A percentile compares a stretch with the other conserved stretches of the same genome.
Evolutionary conservation across 1,140 invertebrate genomes (phyloP).

Genomic region (Hetaerina americana): DNA sequence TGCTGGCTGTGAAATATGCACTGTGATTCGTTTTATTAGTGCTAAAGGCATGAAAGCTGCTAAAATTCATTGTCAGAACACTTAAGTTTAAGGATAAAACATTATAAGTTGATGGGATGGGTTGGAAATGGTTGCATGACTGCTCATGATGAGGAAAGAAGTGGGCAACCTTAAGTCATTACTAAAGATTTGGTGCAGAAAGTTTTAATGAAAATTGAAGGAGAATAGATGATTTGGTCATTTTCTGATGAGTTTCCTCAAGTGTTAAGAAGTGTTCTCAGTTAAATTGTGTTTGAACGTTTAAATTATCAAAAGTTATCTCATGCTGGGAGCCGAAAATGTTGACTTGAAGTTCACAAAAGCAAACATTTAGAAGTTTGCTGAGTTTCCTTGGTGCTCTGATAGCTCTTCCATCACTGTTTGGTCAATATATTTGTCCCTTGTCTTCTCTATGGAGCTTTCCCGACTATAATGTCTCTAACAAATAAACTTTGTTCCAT

Average conservation of each 20-base stretch:
- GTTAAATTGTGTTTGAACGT: background rate
- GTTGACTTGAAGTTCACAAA: too few relatives aligned
- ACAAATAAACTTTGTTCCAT: too few relatives aligned
- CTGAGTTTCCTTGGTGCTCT: too few relatives aligned
- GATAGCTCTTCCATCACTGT: too few relatives aligned
- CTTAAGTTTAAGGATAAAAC: slow-evolving; percentile 15
- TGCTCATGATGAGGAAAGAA: slow-evolving; percentile 12
- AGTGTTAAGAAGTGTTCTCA: background rate
- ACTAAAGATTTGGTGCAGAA: slow-evolving; percentile 5
- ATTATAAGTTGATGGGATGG: slow-evolving; percentile 14
- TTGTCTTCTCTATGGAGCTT: too few relatives aligned
- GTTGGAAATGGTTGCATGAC: slow-evolving; percentile 14
- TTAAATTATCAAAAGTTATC: background rate
- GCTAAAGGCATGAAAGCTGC: slow-evolving; percentile 6
- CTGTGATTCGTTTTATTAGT: slow-evolving; percentile 13
- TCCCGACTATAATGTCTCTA: too few relatives aligned
- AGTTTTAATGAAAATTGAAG: slow-evolving; percentile 7
- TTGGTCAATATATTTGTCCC: too few relatives aligned
- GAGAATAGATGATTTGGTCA: background rate
- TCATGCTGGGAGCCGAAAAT: background rate
- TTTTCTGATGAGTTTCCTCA: background rate
- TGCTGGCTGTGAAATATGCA: slow-evolving; percentile 10
- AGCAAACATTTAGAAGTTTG: too few relatives aligned
- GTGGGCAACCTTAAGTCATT: slow-evolving; percentile 12
- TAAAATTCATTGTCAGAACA: slow-evolving; percentile 13